Conservation (phyloP, 2,113 vertebrate genomes). For the Sinocyclocheilus anshuiensis region DNA sequence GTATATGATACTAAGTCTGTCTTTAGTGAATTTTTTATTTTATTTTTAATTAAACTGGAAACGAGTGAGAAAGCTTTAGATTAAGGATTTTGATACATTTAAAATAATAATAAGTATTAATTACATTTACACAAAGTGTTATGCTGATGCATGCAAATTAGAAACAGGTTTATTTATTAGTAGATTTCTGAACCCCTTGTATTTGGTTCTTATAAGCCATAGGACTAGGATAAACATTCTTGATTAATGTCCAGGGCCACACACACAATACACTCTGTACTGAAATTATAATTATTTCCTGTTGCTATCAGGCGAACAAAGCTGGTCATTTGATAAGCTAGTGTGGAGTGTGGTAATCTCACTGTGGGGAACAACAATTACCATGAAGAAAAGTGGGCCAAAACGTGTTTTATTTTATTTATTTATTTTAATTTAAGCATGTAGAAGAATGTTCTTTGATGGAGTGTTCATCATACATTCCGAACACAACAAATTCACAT, state of each 20-base stretch:
- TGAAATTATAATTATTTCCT: conserved; percentile 70
- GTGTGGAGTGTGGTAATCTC: conserved; percentile 59
- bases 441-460: not conserved
- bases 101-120: not conserved
- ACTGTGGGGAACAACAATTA: conserved; percentile 61
- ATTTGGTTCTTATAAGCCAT: conserved; percentile 3
- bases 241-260: conserved; percentile 65
- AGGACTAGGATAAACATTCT: conserved; percentile 67
- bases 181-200: conserved; percentile 4
- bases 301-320: conserved; percentile 61
- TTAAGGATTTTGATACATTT: not conserved
- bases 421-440: not conserved
- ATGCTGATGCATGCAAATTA: not conserved
- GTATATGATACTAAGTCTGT: not conserved
- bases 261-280: conserved; percentile 67
- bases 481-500: too few species aligned
- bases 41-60: too few species aligned
- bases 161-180: not conserved
- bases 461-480: too few species aligned
- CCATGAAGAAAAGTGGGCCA: conserved; percentile 57
- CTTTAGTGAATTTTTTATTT: not conserved
- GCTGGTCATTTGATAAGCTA: conserved; percentile 53
- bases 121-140: not conserved
- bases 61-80: not conserved
- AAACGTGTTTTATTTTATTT: not conserved